Evolutionary conservation across 2,113 vertebrate genomes (phyloP).

Genomic region (Ginglymostoma cirratum): DNA sequence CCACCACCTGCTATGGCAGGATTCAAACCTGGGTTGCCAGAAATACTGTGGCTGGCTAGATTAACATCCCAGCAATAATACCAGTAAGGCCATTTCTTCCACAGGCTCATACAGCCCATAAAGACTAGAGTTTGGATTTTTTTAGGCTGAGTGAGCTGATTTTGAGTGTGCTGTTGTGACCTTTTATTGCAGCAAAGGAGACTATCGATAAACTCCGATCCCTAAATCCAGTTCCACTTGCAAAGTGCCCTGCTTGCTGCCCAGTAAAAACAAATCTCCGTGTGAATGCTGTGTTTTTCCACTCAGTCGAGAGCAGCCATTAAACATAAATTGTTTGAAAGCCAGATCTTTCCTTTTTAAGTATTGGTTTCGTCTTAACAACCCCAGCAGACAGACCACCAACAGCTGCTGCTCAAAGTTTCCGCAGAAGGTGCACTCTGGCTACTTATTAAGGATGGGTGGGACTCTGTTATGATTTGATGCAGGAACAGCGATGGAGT

Average conservation of each 20-base stretch:
- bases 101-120: not conserved
- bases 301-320: not conserved
- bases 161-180: not conserved
- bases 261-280: not conserved
- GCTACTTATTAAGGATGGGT: not conserved
- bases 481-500: not conserved
- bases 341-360: not conserved
- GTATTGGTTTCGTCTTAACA: not conserved
- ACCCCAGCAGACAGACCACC: not conserved
- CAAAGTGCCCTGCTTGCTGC: not conserved
- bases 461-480: not conserved
- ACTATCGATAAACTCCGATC: not conserved
- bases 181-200: not conserved
- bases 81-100: too few relatives aligned
- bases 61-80: too few relatives aligned
- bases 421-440: not conserved
- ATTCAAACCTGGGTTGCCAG: too few relatives aligned
- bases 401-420: not conserved
- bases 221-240: not conserved
- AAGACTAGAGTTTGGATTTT: not conserved
- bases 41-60: too few relatives aligned
- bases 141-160: not conserved
- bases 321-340: slow-evolving; percentile 11
- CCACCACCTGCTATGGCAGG: too few relatives aligned
- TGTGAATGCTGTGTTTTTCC: not conserved